Conservation (phyloP, 2,797 vertebrate genomes). For the Atherinosoma microstoma region DNA sequence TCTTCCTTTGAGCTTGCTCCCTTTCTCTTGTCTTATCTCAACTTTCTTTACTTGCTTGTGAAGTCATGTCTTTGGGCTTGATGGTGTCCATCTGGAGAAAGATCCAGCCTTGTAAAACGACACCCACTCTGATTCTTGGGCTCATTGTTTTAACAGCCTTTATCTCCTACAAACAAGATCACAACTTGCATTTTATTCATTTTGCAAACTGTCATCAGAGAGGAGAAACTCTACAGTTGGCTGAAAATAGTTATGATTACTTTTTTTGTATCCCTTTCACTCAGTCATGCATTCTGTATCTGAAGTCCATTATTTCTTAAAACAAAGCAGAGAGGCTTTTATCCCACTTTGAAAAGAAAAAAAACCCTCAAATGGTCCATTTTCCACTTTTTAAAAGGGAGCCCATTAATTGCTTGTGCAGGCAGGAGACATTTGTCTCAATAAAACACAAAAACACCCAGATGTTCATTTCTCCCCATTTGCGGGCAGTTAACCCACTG, state of each 20-base stretch:
- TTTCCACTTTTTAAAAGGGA: constrained; percentile 68
- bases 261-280: constrained; percentile 39
- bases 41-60: constrained; percentile 40
- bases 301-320: constrained; percentile 58
- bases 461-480: constrained; percentile 78
- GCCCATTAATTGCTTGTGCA: constrained; percentile 79
- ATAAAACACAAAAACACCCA: constrained; percentile 79
- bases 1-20: constrained; percentile 35
- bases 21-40: constrained; percentile 36
- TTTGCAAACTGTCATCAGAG: constrained; percentile 58
- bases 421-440: constrained; percentile 81
- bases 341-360: constrained; percentile 63
- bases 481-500: constrained; percentile 65
- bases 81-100: constrained; percentile 65
- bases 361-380: constrained; percentile 53
- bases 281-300: constrained; percentile 53
- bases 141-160: constrained; percentile 56
- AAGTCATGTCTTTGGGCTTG: constrained; percentile 63
- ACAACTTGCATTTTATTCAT: constrained; percentile 53
- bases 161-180: constrained; percentile 42
- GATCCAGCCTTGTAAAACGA: constrained; percentile 20
- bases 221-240: constrained; percentile 33
- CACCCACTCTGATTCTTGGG: constrained; percentile 23
- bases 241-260: constrained; percentile 49
- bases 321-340: constrained; percentile 54